phyloP scores from a whole-genome alignment of 2,113 vertebrate genomes.

The Neodontobutis hainanensis region DNA sequence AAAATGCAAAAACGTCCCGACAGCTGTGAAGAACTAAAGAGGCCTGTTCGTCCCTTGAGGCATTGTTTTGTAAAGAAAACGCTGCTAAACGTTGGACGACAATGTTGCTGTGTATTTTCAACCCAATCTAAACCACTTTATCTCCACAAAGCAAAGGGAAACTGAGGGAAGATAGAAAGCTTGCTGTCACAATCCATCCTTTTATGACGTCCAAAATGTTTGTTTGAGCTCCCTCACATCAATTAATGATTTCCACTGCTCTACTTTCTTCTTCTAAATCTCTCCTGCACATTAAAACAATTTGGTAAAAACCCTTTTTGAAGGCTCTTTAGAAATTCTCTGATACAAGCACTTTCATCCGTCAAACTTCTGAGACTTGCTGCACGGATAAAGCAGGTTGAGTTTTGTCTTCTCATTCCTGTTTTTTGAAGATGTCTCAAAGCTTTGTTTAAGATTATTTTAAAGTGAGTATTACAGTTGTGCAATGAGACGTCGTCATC shows the following conservation, averaged over 20 bases:
- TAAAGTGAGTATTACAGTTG: slow-evolving; percentile 44
- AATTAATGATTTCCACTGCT: slow-evolving; percentile 71
- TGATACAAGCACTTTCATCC: slow-evolving; percentile 70
- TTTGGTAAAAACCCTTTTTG: slow-evolving; percentile 64
- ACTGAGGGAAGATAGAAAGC: slow-evolving; percentile 56
- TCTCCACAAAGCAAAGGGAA: slow-evolving; percentile 64
- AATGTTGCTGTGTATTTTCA: slow-evolving; percentile 62
- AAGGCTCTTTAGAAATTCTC: slow-evolving; percentile 61
- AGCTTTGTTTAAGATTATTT: slow-evolving; percentile 67
- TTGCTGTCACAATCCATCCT: slow-evolving; percentile 50
- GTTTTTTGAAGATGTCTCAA: slow-evolving; percentile 53
- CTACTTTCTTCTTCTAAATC: slow-evolving; percentile 65
- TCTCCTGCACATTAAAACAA: slow-evolving; percentile 64
- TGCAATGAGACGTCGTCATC: slow-evolving; percentile 28
- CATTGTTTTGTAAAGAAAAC: slow-evolving; percentile 66
- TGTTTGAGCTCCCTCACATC: slow-evolving; percentile 67
- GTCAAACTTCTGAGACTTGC: slow-evolving; percentile 63
- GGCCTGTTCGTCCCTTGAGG: slow-evolving; percentile 67
- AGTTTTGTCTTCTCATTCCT: slow-evolving; percentile 60
- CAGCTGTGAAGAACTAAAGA: slow-evolving; percentile 73
- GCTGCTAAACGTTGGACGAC: slow-evolving; percentile 47
- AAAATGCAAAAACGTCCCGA: slow-evolving; percentile 70
- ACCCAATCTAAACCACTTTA: slow-evolving; percentile 64
- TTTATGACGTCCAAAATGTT: slow-evolving; percentile 51
- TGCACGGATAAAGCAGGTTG: slow-evolving; percentile 58